phyloP scores from a whole-genome alignment of 2,888 invertebrate species.

The Ichneumoninae sp. region DNA sequence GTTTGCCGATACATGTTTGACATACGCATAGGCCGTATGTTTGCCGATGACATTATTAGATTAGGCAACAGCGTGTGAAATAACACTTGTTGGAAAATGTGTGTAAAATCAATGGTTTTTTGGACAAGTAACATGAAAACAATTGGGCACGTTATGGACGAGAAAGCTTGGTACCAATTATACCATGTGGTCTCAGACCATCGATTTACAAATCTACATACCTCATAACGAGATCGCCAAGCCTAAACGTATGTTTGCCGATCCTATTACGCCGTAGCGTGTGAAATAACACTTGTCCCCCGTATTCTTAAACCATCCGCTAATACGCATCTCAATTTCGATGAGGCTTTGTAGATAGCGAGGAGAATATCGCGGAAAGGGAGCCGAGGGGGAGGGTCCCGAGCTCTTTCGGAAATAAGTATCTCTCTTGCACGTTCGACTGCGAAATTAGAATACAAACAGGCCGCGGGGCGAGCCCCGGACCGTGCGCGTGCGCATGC shows the following conservation, averaged over 20 bases:
- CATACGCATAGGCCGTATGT: background rate
- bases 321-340: slow-evolving; percentile 20
- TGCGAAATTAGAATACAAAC: slow-evolving; percentile 77
- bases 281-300: slow-evolving; percentile 4
- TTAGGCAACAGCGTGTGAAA: background rate
- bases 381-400: slow-evolving; percentile 20
- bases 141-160: background rate
- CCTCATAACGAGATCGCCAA: background rate
- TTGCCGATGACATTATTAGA: background rate
- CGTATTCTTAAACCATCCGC: background rate
- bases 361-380: background rate
- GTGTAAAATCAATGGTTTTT: too few species aligned
- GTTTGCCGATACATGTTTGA: background rate
- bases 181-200: too few species aligned
- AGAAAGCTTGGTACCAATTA: too few species aligned
- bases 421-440: slow-evolving; percentile 65
- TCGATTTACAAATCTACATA: too few species aligned
- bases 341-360: slow-evolving; percentile 29
- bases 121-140: background rate
- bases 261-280: background rate
- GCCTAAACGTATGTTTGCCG: background rate
- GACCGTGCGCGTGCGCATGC: slow-evolving; percentile 51
- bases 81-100: background rate
- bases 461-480: slow-evolving; percentile 54
- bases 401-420: slow-evolving; percentile 57